These are phyloP conservation scores for Zeuzera pyrina DNA, from an alignment of 2,888 invertebrate genomes.

Conservation along the genomic window DNA sequence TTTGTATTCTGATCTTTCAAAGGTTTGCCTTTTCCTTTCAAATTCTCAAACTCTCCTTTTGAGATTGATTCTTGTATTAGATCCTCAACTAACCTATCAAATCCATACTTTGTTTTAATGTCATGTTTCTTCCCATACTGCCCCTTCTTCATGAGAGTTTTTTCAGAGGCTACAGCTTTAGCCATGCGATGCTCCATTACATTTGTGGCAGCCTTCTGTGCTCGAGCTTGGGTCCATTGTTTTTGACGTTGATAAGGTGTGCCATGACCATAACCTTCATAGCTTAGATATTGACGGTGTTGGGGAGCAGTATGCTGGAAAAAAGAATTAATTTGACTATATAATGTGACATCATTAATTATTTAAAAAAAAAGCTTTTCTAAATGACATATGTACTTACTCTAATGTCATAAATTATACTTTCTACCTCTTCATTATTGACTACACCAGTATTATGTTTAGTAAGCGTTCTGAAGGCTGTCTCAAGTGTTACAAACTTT, in stretches of 20 bases:
- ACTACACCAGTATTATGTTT: constrained; percentile 72
- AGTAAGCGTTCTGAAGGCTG: constrained; percentile 81
- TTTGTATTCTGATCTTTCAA: constrained; percentile 78
- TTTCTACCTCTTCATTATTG: constrained; percentile 69
- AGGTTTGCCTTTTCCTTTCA: constrained; percentile 88
- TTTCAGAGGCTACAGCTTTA: constrained; percentile 75
- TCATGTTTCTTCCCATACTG: constrained; percentile 74
- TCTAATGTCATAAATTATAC: constrained; percentile 76
- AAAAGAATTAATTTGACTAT: constrained; percentile 3
- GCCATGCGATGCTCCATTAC: constrained; percentile 76
- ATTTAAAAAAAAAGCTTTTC: no score
- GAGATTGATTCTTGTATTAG: constrained; percentile 93
- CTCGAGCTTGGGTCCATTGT: constrained; percentile 80
- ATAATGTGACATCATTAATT: background rate
- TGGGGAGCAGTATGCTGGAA: constrained; percentile 89
- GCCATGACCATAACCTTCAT: constrained; percentile 85
- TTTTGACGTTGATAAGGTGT: constrained; percentile 84
- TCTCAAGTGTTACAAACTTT: constrained; percentile 83
- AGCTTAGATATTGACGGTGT: constrained; percentile 87
- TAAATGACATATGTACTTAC: constrained; percentile 38
- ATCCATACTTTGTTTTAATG: constrained; percentile 86
- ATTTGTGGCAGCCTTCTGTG: constrained; percentile 77
- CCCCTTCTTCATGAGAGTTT: constrained; percentile 77
- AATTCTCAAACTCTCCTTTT: constrained; percentile 90
- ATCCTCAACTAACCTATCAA: constrained; percentile 92